phyloP scores from a whole-genome alignment of 1,140 invertebrate species.

The Pogonognathellus flavescens region DNA sequence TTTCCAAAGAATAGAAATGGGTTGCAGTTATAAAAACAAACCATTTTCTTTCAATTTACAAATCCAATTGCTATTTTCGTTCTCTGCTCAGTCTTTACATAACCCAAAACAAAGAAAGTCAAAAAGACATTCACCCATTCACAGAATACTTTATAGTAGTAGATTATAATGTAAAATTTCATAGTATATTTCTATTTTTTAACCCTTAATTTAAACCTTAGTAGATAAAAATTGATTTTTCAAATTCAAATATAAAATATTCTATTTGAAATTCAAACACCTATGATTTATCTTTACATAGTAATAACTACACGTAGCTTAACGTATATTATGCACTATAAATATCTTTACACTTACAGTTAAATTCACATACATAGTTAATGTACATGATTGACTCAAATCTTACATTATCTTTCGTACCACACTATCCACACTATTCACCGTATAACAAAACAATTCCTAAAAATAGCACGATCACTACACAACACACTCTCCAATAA shows the following conservation, averaged over 20 bases:
- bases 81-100: too few relatives aligned
- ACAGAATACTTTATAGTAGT: too few relatives aligned
- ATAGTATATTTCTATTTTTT: neutral
- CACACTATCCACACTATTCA: neutral
- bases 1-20: too few relatives aligned
- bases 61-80: too few relatives aligned
- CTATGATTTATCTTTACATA: neutral
- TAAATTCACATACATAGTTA: conserved; percentile 13
- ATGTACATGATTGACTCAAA: conserved; percentile 40
- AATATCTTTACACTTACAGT: neutral
- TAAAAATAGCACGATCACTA: neutral
- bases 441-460: neutral
- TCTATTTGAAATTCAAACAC: neutral
- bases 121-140: too few relatives aligned
- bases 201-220: neutral
- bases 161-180: too few relatives aligned
- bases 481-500: neutral
- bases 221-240: neutral
- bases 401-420: conserved; percentile 11
- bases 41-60: too few relatives aligned
- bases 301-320: neutral
- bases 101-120: too few relatives aligned
- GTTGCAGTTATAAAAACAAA: too few relatives aligned
- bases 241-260: conserved; percentile 6
- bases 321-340: neutral